Percentiles rank a stretch among this genome's conserved stretches.
These are phyloP conservation scores for Protomyctophum bolini DNA, from an alignment of 2,113 vertebrate species.

Conservation along the genomic window DNA sequence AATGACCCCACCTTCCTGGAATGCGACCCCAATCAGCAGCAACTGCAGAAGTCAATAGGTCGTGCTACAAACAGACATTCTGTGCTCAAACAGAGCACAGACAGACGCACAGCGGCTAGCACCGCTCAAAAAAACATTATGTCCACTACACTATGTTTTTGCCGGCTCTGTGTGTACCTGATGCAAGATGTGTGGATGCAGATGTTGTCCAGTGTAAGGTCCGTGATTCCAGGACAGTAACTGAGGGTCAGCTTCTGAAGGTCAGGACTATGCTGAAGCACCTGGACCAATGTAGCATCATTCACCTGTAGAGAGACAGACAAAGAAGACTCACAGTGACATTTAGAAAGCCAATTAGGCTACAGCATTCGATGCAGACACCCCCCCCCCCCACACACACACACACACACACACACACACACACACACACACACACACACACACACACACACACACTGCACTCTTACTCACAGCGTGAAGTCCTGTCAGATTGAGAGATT, in stretches of 20 bases:
- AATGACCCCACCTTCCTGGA: too few species aligned
- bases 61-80: too few species aligned
- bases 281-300: conserved; percentile 50
- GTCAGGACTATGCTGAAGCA: conserved; percentile 56
- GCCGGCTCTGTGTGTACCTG: conserved; percentile 27
- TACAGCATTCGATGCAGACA: neutral
- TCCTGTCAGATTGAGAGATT: conserved; percentile 63
- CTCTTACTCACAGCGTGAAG: conserved; percentile 60
- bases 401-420: neutral
- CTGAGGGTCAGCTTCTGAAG: conserved; percentile 66
- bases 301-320: conserved; percentile 50
- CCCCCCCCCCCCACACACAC: neutral
- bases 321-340: neutral
- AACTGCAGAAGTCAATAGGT: too few species aligned
- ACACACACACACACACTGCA: neutral
- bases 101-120: too few species aligned
- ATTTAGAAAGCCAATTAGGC: neutral
- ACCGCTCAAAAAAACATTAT: too few species aligned
- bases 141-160: too few species aligned
- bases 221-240: conserved; percentile 66
- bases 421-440: neutral
- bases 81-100: too few species aligned
- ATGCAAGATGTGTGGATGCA: conserved; percentile 50
- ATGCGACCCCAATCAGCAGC: too few species aligned
- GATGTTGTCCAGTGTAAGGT: conserved; percentile 68